phyloP scores from a whole-genome alignment of 1,140 invertebrate genomes.

The Ridgeia piscesae region DNA sequence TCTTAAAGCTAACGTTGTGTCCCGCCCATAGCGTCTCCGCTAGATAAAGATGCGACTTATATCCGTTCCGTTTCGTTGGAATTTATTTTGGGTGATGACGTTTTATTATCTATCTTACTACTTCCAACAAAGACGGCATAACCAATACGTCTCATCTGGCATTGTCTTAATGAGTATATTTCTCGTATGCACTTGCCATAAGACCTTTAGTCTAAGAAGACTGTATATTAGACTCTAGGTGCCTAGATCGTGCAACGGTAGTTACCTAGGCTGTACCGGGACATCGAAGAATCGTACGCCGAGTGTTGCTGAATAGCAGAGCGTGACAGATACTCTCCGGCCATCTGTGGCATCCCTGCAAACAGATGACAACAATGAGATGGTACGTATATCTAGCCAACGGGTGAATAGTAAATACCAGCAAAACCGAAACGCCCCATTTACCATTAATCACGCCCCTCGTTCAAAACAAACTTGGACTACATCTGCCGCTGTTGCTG shows the following conservation, averaged over 20 bases:
- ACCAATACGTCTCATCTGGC: neutral
- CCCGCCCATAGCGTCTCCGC: neutral
- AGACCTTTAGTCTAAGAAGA: neutral
- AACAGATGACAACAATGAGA: neutral
- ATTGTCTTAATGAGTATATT: neutral
- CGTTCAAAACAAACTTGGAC: no score
- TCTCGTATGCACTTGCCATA: neutral
- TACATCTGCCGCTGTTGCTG: no score
- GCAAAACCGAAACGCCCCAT: neutral
- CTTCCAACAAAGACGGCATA: neutral
- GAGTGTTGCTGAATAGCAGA: neutral
- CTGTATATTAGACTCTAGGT: neutral
- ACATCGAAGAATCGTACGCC: neutral
- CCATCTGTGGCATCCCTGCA: neutral
- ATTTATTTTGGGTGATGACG: neutral
- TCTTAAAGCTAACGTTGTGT: neutral
- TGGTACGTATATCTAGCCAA: neutral
- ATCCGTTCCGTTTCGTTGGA: neutral
- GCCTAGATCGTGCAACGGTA: neutral
- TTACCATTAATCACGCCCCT: neutral
- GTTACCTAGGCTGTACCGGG: neutral
- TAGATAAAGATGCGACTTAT: neutral
- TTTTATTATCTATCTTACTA: neutral
- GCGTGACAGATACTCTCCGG: neutral
- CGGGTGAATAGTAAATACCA: neutral